Base-by-base conservation (phyloP, 2,888 invertebrate species). In the Sarcophaga caerulescens region DNA sequence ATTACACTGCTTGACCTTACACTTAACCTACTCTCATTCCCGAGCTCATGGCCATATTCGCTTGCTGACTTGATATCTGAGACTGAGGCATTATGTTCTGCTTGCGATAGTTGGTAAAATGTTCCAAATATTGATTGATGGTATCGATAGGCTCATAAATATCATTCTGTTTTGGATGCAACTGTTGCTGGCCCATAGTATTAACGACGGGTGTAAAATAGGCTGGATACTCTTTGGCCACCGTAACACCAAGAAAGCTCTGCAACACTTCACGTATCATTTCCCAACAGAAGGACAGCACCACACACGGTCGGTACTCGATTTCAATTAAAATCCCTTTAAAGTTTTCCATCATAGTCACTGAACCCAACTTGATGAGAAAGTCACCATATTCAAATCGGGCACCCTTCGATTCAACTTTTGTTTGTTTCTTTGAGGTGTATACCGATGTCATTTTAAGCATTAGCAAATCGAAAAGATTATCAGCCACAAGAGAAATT, bases 271-370 rank as follows among this genome's bases (percentile, higher is more conserved):
- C 99, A 73, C 97, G 95, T 90, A 99, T 95, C 82, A 99, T 94
- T 87, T 97, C 97, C 98, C 98, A 99, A 86, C 98, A 98, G 88
- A 96, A 96, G 44, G 95, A 96, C 0, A 98, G 96, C 89, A 98
- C 96, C 0, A 97, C 95, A 93, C 98, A 98, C 0, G 99, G 98
- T 68, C 96, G 95, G 92, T 99, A 99, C 93, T 99, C 99, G 19
- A 97, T 97, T 95, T 99, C 99, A 68, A 99, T 96, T 5, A 99
- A 94, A 76, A 99, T 96, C 10, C 99, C 99, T 93, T 98, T 98
- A 92, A 98, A 98, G 90, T 96, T 97, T 90, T 97, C 97, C 92
- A 97, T 97, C 94, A 98, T 97, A 0, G 97, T 97, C 0, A 99
- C 98, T 19, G 97, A 97, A 2, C 99, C 99, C 0, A 99, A 94